These are phyloP conservation scores for Danio choprae DNA, from an alignment of 2,797 vertebrate genomes.

Conservation along the genomic window DNA sequence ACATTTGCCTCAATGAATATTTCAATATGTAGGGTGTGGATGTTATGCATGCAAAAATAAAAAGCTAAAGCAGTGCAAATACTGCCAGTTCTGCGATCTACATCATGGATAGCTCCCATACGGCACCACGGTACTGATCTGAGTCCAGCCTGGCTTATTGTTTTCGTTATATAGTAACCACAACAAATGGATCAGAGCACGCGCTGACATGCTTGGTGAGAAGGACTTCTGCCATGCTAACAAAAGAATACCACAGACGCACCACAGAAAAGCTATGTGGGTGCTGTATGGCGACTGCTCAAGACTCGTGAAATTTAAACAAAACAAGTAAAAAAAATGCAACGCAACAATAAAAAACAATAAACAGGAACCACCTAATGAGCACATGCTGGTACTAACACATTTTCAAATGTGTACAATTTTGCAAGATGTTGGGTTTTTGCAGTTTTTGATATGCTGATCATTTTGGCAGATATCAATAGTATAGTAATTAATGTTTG, in stretches of 20 bases:
- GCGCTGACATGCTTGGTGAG: neutral
- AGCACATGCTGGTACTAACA: neutral
- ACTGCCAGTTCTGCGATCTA: slow-evolving; percentile 70
- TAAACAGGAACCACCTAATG: neutral
- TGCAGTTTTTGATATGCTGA: too few relatives aligned
- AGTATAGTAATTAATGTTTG: too few relatives aligned
- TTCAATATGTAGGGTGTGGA: slow-evolving; percentile 30
- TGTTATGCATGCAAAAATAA: slow-evolving; percentile 69
- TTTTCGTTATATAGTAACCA: slow-evolving; percentile 66
- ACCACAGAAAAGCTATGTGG: neutral
- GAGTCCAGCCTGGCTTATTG: slow-evolving; percentile 69
- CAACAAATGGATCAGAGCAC: slow-evolving; percentile 9
- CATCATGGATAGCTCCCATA: slow-evolving; percentile 60
- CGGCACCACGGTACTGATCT: slow-evolving; percentile 63
- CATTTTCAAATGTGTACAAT: neutral
- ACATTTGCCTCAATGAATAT: slow-evolving; percentile 30
- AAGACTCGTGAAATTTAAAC: neutral
- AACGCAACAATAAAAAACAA: neutral
- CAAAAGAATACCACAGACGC: neutral
- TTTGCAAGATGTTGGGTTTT: too few relatives aligned
- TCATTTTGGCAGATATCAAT: too few relatives aligned
- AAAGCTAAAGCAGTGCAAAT: slow-evolving; percentile 67
- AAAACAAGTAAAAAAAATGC: neutral
- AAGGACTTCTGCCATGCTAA: neutral
- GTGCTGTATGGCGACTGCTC: neutral